Evolutionary conservation across 1,140 invertebrate species (phyloP).

Genomic region (Heliconius eleuchia): DNA sequence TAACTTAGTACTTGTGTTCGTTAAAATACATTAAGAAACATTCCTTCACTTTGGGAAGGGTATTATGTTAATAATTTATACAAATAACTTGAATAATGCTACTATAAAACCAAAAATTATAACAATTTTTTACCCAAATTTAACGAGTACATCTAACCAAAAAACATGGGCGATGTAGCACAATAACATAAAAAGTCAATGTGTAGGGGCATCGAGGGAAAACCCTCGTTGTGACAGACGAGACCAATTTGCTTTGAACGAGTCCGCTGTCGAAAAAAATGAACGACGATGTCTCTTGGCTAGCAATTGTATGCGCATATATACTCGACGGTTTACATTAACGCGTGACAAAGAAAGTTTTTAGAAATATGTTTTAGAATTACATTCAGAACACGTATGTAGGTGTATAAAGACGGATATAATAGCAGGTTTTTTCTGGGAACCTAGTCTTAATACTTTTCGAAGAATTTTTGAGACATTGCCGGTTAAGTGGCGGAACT

Average conservation of each 20-base stretch:
- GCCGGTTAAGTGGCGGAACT: no score
- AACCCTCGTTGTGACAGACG: conserved; percentile 41
- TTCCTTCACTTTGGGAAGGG: background rate
- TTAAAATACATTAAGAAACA: background rate
- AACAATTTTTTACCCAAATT: background rate
- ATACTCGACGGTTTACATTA: conserved; percentile 33
- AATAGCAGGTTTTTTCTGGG: no score
- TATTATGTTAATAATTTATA: background rate
- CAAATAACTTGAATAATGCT: background rate
- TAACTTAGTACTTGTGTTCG: conserved; percentile 4
- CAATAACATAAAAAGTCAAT: conserved; percentile 16
- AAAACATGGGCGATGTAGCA: background rate
- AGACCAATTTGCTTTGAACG: conserved; percentile 41
- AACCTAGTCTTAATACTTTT: background rate
- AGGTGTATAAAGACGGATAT: background rate
- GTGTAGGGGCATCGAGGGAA: conserved; percentile 35
- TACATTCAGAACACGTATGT: background rate
- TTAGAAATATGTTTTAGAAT: background rate
- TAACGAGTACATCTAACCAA: background rate
- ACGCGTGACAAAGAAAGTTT: conserved; percentile 39
- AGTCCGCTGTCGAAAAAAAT: conserved; percentile 40
- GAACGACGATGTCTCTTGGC: conserved; percentile 35
- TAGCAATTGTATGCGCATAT: conserved; percentile 41
- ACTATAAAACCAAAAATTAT: background rate
- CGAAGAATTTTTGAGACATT: no score